Evolutionary conservation across 2,888 invertebrate species (phyloP).

Genomic region (Luperina testacea): DNA sequence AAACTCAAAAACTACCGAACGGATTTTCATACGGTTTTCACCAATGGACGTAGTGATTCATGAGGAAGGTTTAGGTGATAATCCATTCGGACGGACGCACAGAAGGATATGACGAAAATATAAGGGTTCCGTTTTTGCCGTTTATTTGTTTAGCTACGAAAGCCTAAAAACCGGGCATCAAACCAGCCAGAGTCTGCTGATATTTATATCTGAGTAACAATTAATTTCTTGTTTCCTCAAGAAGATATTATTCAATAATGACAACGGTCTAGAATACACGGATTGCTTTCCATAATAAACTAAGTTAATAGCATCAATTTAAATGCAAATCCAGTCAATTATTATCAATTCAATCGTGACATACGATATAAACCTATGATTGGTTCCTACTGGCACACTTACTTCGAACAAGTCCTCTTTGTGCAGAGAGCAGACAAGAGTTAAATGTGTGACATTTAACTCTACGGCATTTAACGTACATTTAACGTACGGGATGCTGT

Average conservation of each 20-base stretch:
- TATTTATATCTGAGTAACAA: not conserved
- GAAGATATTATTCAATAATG: not conserved
- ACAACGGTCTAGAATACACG: not conserved
- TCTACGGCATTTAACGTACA: too few relatives aligned
- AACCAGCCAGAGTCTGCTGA: not conserved
- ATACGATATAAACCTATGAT: not conserved
- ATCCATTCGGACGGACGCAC: not conserved
- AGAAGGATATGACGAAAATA: not conserved
- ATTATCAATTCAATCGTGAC: slow-evolving; percentile 5
- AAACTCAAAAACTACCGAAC: too few relatives aligned
- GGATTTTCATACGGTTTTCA: too few relatives aligned
- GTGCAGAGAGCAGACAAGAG: not conserved
- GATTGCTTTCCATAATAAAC: not conserved
- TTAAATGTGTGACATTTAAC: too few relatives aligned
- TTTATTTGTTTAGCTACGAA: not conserved
- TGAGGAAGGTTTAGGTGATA: not conserved
- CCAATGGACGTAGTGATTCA: not conserved
- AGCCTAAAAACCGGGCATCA: not conserved
- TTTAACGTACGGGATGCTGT: not conserved
- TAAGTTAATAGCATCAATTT: slow-evolving; percentile 6
- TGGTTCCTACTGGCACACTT: slow-evolving; percentile 2
- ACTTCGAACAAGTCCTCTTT: not conserved
- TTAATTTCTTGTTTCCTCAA: not conserved
- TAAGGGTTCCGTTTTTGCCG: not conserved
- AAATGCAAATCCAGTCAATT: slow-evolving; percentile 13